Conservation (phyloP, 2,888 invertebrate genomes). For the Diaphora mendica region DNA sequence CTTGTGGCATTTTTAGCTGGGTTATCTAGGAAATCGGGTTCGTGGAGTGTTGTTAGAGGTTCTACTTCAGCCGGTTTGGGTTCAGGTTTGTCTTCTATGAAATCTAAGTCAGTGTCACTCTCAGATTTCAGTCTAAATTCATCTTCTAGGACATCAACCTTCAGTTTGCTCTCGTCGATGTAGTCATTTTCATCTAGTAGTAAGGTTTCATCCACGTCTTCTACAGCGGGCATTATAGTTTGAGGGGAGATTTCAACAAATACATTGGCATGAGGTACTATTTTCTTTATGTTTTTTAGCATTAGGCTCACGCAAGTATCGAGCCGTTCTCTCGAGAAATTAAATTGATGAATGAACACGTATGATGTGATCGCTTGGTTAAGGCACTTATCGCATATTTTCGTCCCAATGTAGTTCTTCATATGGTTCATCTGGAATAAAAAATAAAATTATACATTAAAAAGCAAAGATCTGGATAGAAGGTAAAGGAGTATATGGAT, state of each 20-base stretch:
- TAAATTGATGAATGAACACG: constrained; percentile 67
- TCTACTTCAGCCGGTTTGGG: not conserved
- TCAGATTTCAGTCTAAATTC: constrained; percentile 74
- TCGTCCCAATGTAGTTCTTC: constrained; percentile 69
- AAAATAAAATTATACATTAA: constrained; percentile 43
- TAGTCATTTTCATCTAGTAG: constrained; percentile 52
- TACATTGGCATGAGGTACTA: constrained; percentile 60
- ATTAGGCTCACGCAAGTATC: constrained; percentile 67
- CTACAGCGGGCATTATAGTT: constrained; percentile 63
- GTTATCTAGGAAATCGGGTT: constrained; percentile 27
- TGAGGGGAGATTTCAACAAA: constrained; percentile 71
- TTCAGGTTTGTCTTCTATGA: not conserved
- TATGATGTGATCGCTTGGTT: constrained; percentile 72
- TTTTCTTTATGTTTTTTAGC: constrained; percentile 61
- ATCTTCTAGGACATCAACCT: constrained; percentile 77
- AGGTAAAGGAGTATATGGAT: not conserved
- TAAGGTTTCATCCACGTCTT: constrained; percentile 56
- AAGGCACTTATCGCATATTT: constrained; percentile 78
- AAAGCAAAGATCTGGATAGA: constrained; percentile 9
- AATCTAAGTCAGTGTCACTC: constrained; percentile 52
- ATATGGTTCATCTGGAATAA: constrained; percentile 75
- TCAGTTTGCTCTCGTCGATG: constrained; percentile 60
- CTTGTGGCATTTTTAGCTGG: constrained; percentile 58
- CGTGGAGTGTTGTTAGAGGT: not conserved
- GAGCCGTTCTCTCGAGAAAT: constrained; percentile 67